Percentiles rank a stretch among this genome's conserved stretches.
These are phyloP conservation scores for Augiades crinisus DNA, from an alignment of 2,888 invertebrate species.

Conservation along the genomic window DNA sequence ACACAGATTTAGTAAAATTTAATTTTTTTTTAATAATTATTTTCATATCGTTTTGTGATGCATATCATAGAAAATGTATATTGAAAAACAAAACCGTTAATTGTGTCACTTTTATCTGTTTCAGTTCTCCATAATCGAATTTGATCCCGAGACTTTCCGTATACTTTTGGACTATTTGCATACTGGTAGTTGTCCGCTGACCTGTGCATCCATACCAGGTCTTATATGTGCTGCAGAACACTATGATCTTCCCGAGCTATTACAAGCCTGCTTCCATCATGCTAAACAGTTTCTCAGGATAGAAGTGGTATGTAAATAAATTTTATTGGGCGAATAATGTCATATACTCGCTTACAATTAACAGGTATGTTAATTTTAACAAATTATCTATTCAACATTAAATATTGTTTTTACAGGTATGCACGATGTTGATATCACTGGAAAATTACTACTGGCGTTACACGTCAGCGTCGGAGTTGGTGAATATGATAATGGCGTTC, in stretches of 20 bases:
- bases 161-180: constrained; percentile 95
- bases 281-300: constrained; percentile 96
- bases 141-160: constrained; percentile 96
- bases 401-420: constrained; percentile 80
- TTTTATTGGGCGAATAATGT: too few species aligned
- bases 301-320: constrained; percentile 90
- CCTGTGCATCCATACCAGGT: constrained; percentile 95
- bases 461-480: constrained; percentile 95
- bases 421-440: constrained; percentile 94
- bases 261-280: constrained; percentile 97
- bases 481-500: constrained; percentile 96
- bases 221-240: constrained; percentile 97
- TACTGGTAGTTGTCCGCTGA: constrained; percentile 95
- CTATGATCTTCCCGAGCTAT: constrained; percentile 94
- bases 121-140: constrained; percentile 96
- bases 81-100: neutral
- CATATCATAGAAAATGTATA: too few species aligned
- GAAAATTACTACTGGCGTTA: constrained; percentile 98
- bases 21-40: too few species aligned
- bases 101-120: constrained; percentile 37
- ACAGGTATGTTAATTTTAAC: neutral
- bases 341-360: too few species aligned
- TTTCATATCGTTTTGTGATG: too few species aligned
- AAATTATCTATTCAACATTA: neutral
- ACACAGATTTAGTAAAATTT: too few species aligned